phyloP scores from a whole-genome alignment of 2,113 vertebrate species.

The Barbus barbus region DNA sequence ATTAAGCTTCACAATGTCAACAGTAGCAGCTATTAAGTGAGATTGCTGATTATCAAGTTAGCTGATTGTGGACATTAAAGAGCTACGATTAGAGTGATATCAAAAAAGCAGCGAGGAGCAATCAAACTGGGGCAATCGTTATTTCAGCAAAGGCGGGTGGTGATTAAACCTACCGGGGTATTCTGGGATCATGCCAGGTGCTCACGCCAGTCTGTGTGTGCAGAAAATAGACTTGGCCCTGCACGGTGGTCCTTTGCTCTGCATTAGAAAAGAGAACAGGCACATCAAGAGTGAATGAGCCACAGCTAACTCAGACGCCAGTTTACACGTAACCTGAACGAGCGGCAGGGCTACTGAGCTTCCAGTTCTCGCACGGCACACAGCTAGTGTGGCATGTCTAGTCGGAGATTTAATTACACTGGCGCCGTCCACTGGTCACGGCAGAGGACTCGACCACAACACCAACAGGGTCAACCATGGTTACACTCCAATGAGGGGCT shows the following conservation, averaged over 20 bases:
- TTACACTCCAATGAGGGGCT: background rate
- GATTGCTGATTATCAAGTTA: constrained; percentile 31
- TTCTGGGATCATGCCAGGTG: constrained; percentile 96
- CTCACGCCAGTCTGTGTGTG: constrained; percentile 97
- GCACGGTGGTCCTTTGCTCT: constrained; percentile 93
- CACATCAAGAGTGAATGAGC: background rate
- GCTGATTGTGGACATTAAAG: constrained; percentile 10
- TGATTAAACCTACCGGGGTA: constrained; percentile 82
- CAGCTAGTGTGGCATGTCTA: constrained; percentile 13
- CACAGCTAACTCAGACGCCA: background rate
- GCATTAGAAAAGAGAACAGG: constrained; percentile 26
- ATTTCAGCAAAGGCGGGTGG: background rate
- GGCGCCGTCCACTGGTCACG: background rate
- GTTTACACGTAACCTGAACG: background rate
- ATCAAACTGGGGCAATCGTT: background rate
- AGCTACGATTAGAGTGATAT: background rate
- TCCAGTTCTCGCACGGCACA: constrained; percentile 16
- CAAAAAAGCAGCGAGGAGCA: background rate
- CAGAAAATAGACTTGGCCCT: constrained; percentile 96
- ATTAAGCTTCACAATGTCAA: constrained; percentile 14
- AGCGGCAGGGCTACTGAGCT: background rate
- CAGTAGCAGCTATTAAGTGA: constrained; percentile 13
- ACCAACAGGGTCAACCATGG: constrained; percentile 7
- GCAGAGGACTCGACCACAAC: background rate
- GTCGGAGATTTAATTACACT: constrained; percentile 6